A percentile compares a stretch with the other conserved stretches of the same genome.
Evolutionary conservation across 2,113 vertebrate genomes (phyloP).

Genomic region (Zootoca vivipara): DNA sequence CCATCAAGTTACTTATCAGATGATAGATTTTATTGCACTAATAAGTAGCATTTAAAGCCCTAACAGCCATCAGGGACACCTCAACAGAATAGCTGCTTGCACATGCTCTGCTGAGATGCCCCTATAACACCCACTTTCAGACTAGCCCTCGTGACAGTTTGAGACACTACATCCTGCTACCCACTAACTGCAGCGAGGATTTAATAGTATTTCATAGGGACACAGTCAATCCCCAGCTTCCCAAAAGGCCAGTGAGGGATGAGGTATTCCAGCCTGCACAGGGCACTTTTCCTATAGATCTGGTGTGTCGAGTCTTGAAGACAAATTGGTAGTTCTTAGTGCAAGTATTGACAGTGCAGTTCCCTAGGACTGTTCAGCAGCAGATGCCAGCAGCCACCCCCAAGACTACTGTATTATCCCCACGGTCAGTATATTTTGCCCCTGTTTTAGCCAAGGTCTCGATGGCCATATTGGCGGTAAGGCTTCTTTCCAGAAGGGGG

Average conservation of each 20-base stretch:
- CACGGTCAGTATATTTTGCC: background rate
- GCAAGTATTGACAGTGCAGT: background rate
- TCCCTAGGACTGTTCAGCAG: background rate
- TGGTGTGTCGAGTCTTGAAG: background rate
- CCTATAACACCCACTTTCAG: background rate
- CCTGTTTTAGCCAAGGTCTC: background rate
- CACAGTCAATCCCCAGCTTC: background rate
- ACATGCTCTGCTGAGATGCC: background rate
- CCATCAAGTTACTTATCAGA: background rate
- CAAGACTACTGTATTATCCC: background rate
- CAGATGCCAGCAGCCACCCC: no score
- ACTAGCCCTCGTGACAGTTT: background rate
- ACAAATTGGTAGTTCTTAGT: background rate
- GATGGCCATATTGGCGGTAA: background rate
- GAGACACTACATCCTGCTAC: background rate
- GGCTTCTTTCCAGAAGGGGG: background rate
- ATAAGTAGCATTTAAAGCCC: no score
- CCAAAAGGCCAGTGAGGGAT: background rate
- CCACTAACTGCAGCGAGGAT: background rate
- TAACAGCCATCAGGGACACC: background rate
- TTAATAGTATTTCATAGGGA: background rate
- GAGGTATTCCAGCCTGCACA: background rate
- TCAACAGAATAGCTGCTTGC: background rate
- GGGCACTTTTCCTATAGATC: background rate
- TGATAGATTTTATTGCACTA: no score